Evolutionary conservation across 2,888 invertebrate genomes (phyloP).

Genomic region (Embidobia sp.): DNA sequence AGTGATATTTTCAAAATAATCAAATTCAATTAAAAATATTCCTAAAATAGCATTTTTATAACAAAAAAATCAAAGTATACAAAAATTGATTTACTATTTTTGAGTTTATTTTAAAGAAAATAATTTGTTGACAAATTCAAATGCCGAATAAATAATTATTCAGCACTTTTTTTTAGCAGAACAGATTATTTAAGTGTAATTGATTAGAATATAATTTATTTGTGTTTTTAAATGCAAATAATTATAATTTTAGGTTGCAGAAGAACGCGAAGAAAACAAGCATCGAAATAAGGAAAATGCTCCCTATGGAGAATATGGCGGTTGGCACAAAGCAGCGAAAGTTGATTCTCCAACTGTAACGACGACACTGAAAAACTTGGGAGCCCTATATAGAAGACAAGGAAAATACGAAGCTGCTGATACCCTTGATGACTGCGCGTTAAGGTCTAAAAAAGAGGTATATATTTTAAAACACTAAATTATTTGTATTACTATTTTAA

Average conservation of each 20-base stretch:
- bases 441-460: slow-evolving; percentile 97
- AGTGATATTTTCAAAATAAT: too few species aligned
- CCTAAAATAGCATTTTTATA: too few species aligned
- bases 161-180: too few species aligned
- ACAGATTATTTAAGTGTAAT: too few species aligned
- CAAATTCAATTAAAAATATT: too few species aligned
- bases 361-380: slow-evolving; percentile 98
- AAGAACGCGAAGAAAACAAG: slow-evolving; percentile 99
- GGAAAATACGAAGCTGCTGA: slow-evolving; percentile 99
- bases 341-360: slow-evolving; percentile 98
- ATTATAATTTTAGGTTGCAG: slow-evolving; percentile 87
- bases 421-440: slow-evolving; percentile 98
- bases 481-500: too few species aligned
- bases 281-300: slow-evolving; percentile 92
- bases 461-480: slow-evolving; percentile 66
- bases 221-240: not conserved
- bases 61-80: too few species aligned
- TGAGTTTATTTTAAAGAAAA: too few species aligned
- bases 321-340: slow-evolving; percentile 99
- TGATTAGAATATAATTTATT: too few species aligned
- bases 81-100: too few species aligned
- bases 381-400: slow-evolving; percentile 98
- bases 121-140: too few species aligned
- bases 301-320: slow-evolving; percentile 95
- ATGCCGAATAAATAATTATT: too few species aligned